Percentiles rank a stretch among this genome's conserved stretches.
These are phyloP conservation scores for Copidosoma floridanum DNA, from an alignment of 1,140 invertebrate genomes.

Conservation along the genomic window DNA sequence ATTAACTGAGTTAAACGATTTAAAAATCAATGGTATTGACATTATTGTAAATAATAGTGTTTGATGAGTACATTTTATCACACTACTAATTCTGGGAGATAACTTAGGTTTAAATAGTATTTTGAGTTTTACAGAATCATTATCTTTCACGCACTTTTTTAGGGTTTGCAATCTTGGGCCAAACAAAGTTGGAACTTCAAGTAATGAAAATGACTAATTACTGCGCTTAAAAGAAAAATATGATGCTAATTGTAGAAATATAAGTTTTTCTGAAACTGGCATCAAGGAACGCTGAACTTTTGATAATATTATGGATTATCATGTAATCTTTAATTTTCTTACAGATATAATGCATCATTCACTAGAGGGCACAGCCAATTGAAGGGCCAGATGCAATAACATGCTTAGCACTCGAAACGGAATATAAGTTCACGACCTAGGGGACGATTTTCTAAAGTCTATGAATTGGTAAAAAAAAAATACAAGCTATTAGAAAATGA, in stretches of 20 bases:
- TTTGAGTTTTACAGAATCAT: too few species aligned
- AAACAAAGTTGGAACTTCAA: background rate
- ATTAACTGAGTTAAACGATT: background rate
- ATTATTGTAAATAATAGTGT: too few species aligned
- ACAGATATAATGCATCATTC: background rate
- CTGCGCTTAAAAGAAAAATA: background rate
- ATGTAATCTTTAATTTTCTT: background rate
- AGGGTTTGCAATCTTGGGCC: background rate
- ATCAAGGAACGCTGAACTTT: background rate
- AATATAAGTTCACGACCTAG: too few species aligned
- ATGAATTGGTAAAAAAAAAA: too few species aligned
- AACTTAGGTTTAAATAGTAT: too few species aligned
- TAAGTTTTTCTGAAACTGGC: background rate
- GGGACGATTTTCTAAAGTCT: too few species aligned
- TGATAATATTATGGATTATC: background rate
- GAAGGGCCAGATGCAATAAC: too few species aligned
- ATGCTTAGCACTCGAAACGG: too few species aligned
- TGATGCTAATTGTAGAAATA: background rate
- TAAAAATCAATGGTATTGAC: background rate
- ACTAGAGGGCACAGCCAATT: background rate
- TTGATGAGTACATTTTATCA: background rate
- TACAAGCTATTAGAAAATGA: too few species aligned
- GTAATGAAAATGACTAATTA: background rate
- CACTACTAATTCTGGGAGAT: background rate
- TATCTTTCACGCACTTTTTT: background rate